These are phyloP conservation scores for Globicephala melas DNA, from an alignment of 2,113 vertebrate genomes.

Conservation along the genomic window DNA sequence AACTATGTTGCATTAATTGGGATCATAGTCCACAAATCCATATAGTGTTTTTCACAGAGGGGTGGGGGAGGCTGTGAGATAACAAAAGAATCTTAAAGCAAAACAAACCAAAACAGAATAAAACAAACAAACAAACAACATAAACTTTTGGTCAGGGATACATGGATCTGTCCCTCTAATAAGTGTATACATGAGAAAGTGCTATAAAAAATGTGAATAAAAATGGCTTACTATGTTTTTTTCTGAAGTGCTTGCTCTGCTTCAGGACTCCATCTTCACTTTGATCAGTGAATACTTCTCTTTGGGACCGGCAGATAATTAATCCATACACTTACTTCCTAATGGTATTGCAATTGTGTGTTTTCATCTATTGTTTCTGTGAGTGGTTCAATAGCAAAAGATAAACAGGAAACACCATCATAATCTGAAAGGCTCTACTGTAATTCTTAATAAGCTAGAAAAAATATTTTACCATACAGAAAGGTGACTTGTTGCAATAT, in stretches of 20 bases:
- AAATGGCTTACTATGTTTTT: not conserved
- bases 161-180: not conserved
- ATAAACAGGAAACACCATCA: not conserved
- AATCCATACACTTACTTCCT: not conserved
- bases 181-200: not conserved
- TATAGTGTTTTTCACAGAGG: not conserved
- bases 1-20: not conserved
- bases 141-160: not conserved
- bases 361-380: not conserved
- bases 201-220: not conserved
- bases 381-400: not conserved
- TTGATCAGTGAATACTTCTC: not conserved
- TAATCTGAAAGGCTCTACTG: not conserved
- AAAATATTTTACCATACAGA: not conserved
- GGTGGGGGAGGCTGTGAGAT: not conserved
- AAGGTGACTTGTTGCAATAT: not conserved
- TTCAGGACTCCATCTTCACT: not conserved
- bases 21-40: not conserved
- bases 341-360: not conserved
- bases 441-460: not conserved
- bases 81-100: not conserved
- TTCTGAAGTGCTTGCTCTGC: not conserved
- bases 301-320: not conserved
- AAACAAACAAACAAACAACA: not conserved
- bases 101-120: not conserved